phyloP scores from a whole-genome alignment of 2,888 invertebrate species.

The Cheilosia variabilis region DNA sequence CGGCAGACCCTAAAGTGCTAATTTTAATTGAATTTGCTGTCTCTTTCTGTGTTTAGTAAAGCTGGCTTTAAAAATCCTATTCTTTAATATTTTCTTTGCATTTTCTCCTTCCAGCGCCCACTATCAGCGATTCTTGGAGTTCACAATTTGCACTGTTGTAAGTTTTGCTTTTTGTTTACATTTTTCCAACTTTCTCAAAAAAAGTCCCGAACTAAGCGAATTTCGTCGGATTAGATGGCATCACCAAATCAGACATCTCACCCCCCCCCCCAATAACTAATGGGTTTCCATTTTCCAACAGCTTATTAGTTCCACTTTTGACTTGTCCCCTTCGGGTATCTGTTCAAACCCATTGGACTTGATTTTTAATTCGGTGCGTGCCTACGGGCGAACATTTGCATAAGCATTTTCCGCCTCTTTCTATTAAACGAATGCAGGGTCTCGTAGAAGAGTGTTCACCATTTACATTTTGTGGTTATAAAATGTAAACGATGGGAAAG shows the following conservation, averaged over 20 bases:
- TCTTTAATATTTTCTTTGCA: neutral
- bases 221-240: constrained; percentile 1
- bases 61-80: neutral
- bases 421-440: neutral
- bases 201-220: neutral
- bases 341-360: neutral
- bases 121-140: neutral
- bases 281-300: constrained; percentile 7
- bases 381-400: constrained; percentile 2
- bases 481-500: constrained; percentile 40
- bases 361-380: constrained; percentile 1
- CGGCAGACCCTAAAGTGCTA: neutral
- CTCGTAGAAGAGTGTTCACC: neutral
- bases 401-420: neutral
- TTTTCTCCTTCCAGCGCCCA: constrained; percentile 7
- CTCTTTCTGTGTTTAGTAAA: neutral
- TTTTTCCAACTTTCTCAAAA: neutral
- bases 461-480: constrained; percentile 45
- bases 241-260: constrained; percentile 1
- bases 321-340: constrained; percentile 2
- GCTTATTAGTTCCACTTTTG: constrained; percentile 13
- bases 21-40: neutral
- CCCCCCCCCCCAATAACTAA: neutral
- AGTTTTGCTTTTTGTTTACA: neutral
- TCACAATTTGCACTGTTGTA: constrained; percentile 14